Conservation (phyloP, 1,140 invertebrate species). For the Ceratosolen solmsi region DNA sequence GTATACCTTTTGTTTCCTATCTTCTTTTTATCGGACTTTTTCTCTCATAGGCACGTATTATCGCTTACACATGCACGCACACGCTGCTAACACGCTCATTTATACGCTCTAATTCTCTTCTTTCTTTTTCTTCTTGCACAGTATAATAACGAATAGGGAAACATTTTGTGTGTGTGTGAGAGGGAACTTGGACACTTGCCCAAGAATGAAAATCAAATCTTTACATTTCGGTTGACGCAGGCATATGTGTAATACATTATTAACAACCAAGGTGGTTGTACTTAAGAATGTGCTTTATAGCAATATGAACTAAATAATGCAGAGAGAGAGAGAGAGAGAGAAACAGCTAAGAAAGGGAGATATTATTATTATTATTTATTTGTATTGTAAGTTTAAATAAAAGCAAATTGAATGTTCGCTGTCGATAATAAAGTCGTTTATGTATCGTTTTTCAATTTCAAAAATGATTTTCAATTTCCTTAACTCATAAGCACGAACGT, state of each 20-base stretch:
- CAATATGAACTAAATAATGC: no score
- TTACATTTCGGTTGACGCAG: neutral
- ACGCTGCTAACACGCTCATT: neutral
- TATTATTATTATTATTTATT: no score
- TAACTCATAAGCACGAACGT: no score
- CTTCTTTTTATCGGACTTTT: neutral
- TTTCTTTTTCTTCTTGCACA: neutral
- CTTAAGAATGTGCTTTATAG: no score
- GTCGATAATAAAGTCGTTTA: no score
- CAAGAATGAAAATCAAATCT: neutral
- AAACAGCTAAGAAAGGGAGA: no score
- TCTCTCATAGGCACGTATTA: neutral
- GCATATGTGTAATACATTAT: neutral
- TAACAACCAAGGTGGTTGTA: no score
- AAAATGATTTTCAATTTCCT: no score
- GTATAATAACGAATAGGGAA: neutral
- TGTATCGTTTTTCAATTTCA: no score
- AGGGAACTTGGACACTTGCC: neutral
- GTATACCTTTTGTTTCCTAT: neutral
- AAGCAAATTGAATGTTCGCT: no score
- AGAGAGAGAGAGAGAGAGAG: no score
- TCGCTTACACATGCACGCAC: neutral
- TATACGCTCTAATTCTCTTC: neutral
- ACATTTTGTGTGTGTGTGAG: neutral
- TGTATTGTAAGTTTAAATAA: no score